Evolutionary conservation across 2,113 vertebrate genomes (phyloP).

Genomic region (Pteruthius melanotis): DNA sequence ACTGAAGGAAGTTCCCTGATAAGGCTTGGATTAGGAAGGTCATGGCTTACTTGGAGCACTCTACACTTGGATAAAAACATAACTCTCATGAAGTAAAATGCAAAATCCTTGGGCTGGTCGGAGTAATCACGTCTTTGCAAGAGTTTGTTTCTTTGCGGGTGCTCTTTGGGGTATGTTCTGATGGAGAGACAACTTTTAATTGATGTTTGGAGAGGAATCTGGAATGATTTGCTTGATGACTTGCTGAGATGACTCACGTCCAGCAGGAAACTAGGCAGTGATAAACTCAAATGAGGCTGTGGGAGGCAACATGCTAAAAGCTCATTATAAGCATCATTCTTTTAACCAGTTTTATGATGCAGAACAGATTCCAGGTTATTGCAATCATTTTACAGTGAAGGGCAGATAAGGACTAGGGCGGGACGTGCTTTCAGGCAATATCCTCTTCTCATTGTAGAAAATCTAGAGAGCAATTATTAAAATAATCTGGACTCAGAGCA

Average conservation of each 20-base stretch:
- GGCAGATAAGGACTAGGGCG: neutral
- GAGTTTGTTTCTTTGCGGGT: neutral
- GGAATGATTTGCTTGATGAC: neutral
- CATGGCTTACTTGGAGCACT: neutral
- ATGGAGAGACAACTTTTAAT: neutral
- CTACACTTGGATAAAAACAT: neutral
- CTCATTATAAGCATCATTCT: neutral
- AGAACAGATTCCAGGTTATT: neutral
- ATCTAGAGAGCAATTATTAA: neutral
- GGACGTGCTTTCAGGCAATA: neutral
- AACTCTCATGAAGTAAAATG: neutral
- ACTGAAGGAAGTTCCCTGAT: neutral
- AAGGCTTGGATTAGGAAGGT: neutral
- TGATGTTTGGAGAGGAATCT: neutral
- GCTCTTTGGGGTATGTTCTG: neutral
- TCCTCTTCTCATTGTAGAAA: neutral
- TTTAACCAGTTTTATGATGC: neutral
- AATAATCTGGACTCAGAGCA: neutral
- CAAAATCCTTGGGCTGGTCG: neutral
- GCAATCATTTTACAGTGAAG: neutral
- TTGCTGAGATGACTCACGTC: neutral
- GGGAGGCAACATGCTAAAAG: neutral
- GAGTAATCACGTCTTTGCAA: neutral
- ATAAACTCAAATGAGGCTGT: slow-evolving; percentile 17
- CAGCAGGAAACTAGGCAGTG: neutral